Percentiles rank a stretch among this genome's conserved stretches.
Conservation (phyloP, 2,888 invertebrate genomes). For the Tuta absoluta region DNA sequence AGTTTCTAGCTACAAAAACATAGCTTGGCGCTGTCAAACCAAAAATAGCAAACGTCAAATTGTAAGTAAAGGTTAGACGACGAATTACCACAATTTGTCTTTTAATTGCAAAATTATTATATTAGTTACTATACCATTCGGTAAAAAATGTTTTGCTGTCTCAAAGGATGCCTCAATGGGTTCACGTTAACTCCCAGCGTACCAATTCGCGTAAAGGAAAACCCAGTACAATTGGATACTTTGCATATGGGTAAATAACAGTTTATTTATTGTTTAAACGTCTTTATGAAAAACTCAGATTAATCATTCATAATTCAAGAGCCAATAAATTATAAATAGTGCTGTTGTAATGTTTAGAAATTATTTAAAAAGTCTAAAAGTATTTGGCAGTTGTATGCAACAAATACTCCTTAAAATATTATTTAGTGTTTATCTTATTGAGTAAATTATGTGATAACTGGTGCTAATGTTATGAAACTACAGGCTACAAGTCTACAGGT, state of each 20-base stretch:
- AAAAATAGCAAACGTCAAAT: not conserved
- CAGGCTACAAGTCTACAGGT: too few species aligned
- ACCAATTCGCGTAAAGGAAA: constrained; percentile 82
- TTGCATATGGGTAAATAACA: constrained; percentile 89
- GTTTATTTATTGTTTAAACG: constrained; percentile 31
- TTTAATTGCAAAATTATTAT: constrained; percentile 31
- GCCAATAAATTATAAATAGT: not conserved
- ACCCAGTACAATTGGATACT: constrained; percentile 92
- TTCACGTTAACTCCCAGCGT: constrained; percentile 84
- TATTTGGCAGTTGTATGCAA: not conserved
- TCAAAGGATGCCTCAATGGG: constrained; percentile 89
- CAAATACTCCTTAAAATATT: not conserved
- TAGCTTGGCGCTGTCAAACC: constrained; percentile 9
- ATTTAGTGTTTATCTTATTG: too few species aligned
- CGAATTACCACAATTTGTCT: not conserved
- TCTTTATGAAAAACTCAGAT: constrained; percentile 7
- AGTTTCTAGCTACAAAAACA: constrained; percentile 3
- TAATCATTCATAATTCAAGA: not conserved
- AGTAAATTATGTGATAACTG: too few species aligned
- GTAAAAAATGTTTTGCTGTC: constrained; percentile 88
- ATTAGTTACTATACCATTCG: constrained; percentile 23
- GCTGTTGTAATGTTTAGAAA: not conserved
- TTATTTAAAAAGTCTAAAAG: not conserved
- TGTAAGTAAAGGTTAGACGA: constrained; percentile 16
- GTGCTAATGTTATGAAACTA: too few species aligned